These are phyloP conservation scores for Eupleurogrammus muticus DNA, from an alignment of 2,797 vertebrate species.

Conservation along the genomic window DNA sequence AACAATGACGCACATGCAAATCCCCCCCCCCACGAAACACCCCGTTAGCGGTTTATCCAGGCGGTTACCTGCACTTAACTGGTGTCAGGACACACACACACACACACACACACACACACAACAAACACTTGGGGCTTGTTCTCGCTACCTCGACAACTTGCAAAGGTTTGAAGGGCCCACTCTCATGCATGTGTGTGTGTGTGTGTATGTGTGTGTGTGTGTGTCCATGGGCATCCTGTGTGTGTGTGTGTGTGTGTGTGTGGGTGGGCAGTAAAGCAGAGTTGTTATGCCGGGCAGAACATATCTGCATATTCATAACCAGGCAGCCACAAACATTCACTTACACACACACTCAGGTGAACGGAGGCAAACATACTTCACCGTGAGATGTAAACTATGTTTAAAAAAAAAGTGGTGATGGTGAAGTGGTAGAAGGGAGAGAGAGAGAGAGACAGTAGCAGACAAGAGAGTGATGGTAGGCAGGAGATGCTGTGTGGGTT, in stretches of 20 bases:
- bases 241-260: constrained; percentile 51
- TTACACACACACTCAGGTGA: constrained; percentile 35
- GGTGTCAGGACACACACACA: neutral
- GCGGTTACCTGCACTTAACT: constrained; percentile 18
- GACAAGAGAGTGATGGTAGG: constrained; percentile 57
- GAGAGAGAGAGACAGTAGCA: constrained; percentile 17
- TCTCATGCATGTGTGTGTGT: constrained; percentile 25
- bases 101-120: constrained; percentile 21
- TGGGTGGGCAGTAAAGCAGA: constrained; percentile 71
- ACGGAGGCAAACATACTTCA: constrained; percentile 8
- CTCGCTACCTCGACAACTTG: constrained; percentile 21
- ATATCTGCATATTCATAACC: constrained; percentile 74
- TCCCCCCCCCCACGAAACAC: constrained; percentile 22
- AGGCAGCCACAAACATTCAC: constrained; percentile 21
- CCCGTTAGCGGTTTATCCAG: constrained; percentile 27
- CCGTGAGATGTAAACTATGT: constrained; percentile 16
- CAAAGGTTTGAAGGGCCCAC: constrained; percentile 35
- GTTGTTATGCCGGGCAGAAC: constrained; percentile 70
- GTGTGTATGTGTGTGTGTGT: constrained; percentile 32
- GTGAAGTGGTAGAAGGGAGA: constrained; percentile 9
- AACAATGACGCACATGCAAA: constrained; percentile 14
- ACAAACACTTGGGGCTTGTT: constrained; percentile 16
- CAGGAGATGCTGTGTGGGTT: constrained; percentile 76
- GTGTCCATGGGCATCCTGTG: constrained; percentile 64
- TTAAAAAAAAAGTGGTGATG: constrained; percentile 2